Conservation (phyloP, 2,888 invertebrate genomes). For the Leptinotarsa peninsularis region DNA sequence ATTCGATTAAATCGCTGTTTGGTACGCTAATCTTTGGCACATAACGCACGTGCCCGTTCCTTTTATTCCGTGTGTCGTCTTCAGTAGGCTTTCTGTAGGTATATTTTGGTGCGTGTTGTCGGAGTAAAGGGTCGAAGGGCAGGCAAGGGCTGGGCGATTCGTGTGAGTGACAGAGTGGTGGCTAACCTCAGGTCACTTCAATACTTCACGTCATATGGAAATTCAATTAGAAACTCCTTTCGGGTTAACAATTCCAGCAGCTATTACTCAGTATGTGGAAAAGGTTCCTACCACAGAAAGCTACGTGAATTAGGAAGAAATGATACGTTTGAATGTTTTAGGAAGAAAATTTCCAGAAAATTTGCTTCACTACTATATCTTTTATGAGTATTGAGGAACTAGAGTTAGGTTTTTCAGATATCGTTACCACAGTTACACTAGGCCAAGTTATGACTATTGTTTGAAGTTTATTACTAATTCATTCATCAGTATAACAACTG, state of each 20-base stretch:
- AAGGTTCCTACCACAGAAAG: background rate
- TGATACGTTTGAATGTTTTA: no score
- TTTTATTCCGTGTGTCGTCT: background rate
- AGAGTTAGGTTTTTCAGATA: no score
- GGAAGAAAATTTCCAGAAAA: no score
- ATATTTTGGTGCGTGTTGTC: conserved; percentile 5
- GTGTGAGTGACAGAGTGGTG: conserved; percentile 38
- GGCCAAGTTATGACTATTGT: no score
- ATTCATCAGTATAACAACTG: no score
- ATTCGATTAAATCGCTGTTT: conserved; percentile 60
- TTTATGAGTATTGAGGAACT: no score
- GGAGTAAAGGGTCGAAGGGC: conserved; percentile 39
- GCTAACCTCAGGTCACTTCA: conserved; percentile 51
- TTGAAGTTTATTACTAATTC: no score
- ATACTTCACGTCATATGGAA: conserved; percentile 50
- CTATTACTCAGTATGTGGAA: background rate
- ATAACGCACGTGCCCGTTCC: conserved; percentile 34
- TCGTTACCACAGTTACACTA: no score
- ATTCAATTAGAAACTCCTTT: conserved; percentile 54
- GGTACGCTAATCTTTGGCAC: conserved; percentile 57
- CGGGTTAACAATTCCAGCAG: conserved; percentile 36
- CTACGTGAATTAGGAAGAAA: no score
- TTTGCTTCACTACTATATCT: no score
- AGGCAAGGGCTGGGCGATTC: conserved; percentile 42
- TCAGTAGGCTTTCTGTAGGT: conserved; percentile 14